These are phyloP conservation scores for Drosophila lutescens DNA, from an alignment of 2,888 invertebrate species.

Conservation along the genomic window DNA sequence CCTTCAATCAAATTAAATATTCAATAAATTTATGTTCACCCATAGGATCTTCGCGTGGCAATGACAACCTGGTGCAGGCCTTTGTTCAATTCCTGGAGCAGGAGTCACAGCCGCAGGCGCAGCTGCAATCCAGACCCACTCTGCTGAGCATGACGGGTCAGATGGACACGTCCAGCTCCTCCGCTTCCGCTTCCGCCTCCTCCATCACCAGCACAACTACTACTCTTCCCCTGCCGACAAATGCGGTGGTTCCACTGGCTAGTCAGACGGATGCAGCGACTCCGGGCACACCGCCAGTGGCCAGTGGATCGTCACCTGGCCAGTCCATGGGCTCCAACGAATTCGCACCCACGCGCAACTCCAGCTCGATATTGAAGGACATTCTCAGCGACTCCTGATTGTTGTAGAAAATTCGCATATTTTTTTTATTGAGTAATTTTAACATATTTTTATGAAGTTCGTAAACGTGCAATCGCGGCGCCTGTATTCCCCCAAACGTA, in stretches of 20 bases:
- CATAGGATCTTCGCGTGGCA: constrained; percentile 38
- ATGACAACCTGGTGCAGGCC: constrained; percentile 83
- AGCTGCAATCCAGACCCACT: constrained; percentile 76
- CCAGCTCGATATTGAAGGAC: constrained; percentile 84
- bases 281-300: constrained; percentile 10
- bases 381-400: constrained; percentile 84
- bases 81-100: constrained; percentile 84
- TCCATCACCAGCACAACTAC: neutral
- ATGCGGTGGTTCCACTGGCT: neutral
- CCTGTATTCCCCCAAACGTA: constrained; percentile 5
- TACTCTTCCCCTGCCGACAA: neutral
- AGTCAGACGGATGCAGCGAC: constrained; percentile 14
- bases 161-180: constrained; percentile 22
- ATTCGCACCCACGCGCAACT: constrained; percentile 83
- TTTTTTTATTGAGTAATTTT: constrained; percentile 11
- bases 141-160: constrained; percentile 68
- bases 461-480: constrained; percentile 50
- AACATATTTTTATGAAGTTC: constrained; percentile 10
- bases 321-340: constrained; percentile 79
- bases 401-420: constrained; percentile 57
- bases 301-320: constrained; percentile 64
- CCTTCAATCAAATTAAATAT: neutral
- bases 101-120: constrained; percentile 82
- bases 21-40: no score
- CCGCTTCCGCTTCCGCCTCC: neutral